Base-by-base conservation (phyloP, 2,888 invertebrate species). In the Drosophila ezoana region DNA sequence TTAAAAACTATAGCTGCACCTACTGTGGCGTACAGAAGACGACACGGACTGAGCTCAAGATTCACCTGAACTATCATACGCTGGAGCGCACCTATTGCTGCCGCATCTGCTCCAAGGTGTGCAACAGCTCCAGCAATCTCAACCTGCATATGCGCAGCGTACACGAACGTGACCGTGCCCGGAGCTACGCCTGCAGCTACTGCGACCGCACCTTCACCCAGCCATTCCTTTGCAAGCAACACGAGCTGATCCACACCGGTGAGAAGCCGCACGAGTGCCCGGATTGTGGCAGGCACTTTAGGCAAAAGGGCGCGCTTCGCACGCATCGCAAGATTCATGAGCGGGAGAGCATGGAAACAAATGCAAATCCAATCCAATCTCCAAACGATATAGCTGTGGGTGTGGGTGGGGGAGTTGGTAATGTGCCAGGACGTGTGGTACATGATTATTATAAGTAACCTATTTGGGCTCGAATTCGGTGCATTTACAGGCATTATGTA, bases 161-260 rank as follows among this genome's bases (percentile, higher is more conserved):
- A 0, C 91, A 91, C 57, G 90, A 91, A 14, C 81, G 83, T 0
- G 90, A 91, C 14, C 83, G 83, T 3, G 79, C 87, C 0, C 83
- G 82, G 18, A 82, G 87, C 16, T 91, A 79, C 54, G 74, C 80
- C 1, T 91, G 92, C 57, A 75, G 75, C 3, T 83, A 80, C 60
- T 91, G 91, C 52, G 90, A 90, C 2, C 84, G 84, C 1, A 79
- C 74, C 0, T 91, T 92, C 53, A 90, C 85, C 23, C 90, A 89
- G 47, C 76, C 89, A 0, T 89, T 90, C 28, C 89, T 91, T 0
- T 77, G 87, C 10, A 91, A 91, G 35, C 90, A 91, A 61, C 91
- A 91, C 60, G 91, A 90, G 64, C 90, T 92, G 82, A 91, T 81
- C 4, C 92, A 91, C 60, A 91, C 91, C 0, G 92, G 91, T 0